Conservation (phyloP, 2,888 invertebrate genomes). For the Archaeoteleia sp. region DNA sequence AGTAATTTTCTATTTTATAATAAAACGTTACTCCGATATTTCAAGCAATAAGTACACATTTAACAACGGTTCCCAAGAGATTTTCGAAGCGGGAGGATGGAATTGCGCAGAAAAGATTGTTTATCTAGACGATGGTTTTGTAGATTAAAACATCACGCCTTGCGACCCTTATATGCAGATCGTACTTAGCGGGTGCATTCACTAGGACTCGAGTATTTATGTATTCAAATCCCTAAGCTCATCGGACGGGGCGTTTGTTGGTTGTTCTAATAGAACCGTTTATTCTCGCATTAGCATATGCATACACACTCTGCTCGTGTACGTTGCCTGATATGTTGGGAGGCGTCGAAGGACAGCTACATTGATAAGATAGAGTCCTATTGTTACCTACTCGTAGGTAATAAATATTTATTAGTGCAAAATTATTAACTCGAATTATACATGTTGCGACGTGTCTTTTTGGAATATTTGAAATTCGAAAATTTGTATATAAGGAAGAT, state of each 20-base stretch:
- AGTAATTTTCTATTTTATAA: too few species aligned
- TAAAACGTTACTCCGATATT: too few species aligned
- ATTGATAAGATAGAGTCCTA: constrained; percentile 46
- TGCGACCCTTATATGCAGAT: constrained; percentile 63
- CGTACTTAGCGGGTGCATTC: constrained; percentile 51
- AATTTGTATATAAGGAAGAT: too few species aligned
- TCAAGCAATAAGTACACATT: too few species aligned
- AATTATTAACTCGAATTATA: not conserved
- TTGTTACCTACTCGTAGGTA: constrained; percentile 42
- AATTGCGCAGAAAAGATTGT: constrained; percentile 58
- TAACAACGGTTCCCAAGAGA: constrained; percentile 21
- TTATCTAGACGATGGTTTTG: constrained; percentile 45
- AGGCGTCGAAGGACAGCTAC: constrained; percentile 38
- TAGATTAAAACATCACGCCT: constrained; percentile 68
- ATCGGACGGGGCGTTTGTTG: constrained; percentile 71
- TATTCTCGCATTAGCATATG: constrained; percentile 73
- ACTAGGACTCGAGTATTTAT: constrained; percentile 66
- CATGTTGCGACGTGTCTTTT: too few species aligned
- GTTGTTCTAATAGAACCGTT: constrained; percentile 72
- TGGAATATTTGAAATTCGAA: too few species aligned
- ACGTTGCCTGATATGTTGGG: constrained; percentile 32
- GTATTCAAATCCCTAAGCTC: constrained; percentile 72
- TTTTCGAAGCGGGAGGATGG: constrained; percentile 14
- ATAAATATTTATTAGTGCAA: constrained; percentile 48
- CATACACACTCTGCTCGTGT: constrained; percentile 53